phyloP scores from a whole-genome alignment of 2,888 invertebrate species.

The Mythimna pallens region DNA sequence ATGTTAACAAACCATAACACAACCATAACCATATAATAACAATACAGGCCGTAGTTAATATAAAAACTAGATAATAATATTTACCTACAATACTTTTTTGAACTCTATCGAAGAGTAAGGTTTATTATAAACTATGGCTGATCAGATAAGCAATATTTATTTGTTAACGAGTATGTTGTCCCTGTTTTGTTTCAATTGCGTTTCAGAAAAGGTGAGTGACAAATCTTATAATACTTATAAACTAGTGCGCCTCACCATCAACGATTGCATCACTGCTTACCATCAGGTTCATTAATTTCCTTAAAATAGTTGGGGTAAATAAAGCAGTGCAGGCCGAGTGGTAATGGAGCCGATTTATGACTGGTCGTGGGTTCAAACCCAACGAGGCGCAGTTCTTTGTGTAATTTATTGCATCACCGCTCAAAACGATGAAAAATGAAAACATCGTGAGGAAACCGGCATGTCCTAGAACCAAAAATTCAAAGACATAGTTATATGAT shows the following conservation, averaged over 20 bases:
- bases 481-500: no score
- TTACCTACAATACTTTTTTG: background rate
- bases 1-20: slow-evolving; percentile 24
- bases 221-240: background rate
- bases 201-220: slow-evolving; percentile 50
- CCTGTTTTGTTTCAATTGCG: slow-evolving; percentile 25
- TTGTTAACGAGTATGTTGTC: slow-evolving; percentile 18
- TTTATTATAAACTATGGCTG: slow-evolving; percentile 17
- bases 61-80: slow-evolving; percentile 10
- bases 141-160: background rate
- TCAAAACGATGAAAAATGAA: no score
- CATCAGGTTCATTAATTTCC: background rate
- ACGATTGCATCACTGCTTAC: no score
- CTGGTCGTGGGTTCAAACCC: no score
- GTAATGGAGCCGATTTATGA: no score
- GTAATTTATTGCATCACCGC: no score
- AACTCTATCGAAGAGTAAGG: background rate
- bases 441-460: no score
- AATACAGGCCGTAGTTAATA: background rate
- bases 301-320: background rate
- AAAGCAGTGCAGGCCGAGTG: no score
- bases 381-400: no score
- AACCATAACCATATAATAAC: slow-evolving; percentile 48
- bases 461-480: no score
- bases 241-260: no score